Evolutionary conservation across 1,140 invertebrate genomes (phyloP).

Genomic region (Pararge aegeria): DNA sequence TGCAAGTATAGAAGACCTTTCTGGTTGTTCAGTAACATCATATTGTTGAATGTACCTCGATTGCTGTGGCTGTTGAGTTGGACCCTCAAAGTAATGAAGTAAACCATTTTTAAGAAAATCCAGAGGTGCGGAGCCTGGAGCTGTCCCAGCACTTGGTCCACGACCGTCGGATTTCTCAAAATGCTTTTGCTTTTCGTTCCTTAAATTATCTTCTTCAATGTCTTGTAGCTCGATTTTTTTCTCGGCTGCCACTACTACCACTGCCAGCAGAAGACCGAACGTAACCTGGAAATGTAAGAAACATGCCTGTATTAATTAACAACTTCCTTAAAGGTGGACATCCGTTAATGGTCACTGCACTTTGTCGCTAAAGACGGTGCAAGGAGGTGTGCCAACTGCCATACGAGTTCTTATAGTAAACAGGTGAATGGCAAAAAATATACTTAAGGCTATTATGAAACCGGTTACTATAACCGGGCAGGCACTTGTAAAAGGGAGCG

Average conservation of each 20-base stretch:
- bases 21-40: slow-evolving; percentile 61
- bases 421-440: slow-evolving; percentile 74
- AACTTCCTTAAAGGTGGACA: slow-evolving; percentile 35
- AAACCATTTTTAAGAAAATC: slow-evolving; percentile 58
- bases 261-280: slow-evolving; percentile 47
- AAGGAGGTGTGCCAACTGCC: slow-evolving; percentile 35
- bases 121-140: slow-evolving; percentile 36
- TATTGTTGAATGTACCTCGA: slow-evolving; percentile 66
- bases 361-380: slow-evolving; percentile 36
- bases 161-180: slow-evolving; percentile 29
- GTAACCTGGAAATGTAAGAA: slow-evolving; percentile 72
- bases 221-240: slow-evolving; percentile 77
- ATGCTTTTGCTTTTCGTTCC: slow-evolving; percentile 65
- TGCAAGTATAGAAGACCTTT: slow-evolving; percentile 30
- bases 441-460: slow-evolving; percentile 60
- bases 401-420: slow-evolving; percentile 34
- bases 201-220: slow-evolving; percentile 76
- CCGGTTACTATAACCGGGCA: slow-evolving; percentile 47
- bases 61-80: slow-evolving; percentile 40
- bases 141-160: slow-evolving; percentile 8
- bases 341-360: slow-evolving; percentile 43
- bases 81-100: slow-evolving; percentile 50
- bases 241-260: slow-evolving; percentile 45
- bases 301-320: slow-evolving; percentile 9
- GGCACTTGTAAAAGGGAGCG: slow-evolving; percentile 55